Conservation (phyloP, 2,888 invertebrate species). For the Thelaira solivaga region DNA sequence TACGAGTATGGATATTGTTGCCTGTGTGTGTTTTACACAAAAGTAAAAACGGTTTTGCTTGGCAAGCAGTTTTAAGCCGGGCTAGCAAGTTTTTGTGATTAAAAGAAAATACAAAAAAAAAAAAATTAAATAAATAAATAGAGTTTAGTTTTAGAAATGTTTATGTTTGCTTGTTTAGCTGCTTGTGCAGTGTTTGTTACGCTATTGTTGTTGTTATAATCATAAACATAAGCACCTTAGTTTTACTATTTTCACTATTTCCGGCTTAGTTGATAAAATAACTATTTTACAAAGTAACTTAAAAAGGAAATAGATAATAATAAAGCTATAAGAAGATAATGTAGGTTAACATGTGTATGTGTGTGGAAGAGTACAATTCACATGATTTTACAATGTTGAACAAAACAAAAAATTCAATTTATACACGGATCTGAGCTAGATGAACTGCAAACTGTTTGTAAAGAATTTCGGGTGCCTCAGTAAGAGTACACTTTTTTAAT, state of each 20-base stretch:
- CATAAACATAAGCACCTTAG: conserved; percentile 49
- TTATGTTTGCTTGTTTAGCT: too few relatives aligned
- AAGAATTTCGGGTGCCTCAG: too few relatives aligned
- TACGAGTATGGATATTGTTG: conserved; percentile 2
- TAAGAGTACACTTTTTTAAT: too few relatives aligned
- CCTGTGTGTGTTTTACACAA: background rate
- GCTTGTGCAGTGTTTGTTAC: background rate
- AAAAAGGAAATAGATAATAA: conserved; percentile 3
- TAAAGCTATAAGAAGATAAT: background rate
- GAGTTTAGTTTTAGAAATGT: too few relatives aligned
- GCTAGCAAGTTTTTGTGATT: background rate
- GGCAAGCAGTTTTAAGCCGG: background rate
- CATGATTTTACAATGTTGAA: background rate
- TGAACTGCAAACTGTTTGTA: too few relatives aligned
- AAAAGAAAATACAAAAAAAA: background rate
- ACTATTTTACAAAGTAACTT: background rate
- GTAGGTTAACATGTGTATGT: background rate
- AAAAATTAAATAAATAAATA: background rate
- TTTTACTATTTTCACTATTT: conserved; percentile 22
- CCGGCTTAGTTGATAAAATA: conserved; percentile 31
- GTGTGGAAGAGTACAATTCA: background rate
- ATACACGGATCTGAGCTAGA: too few relatives aligned
- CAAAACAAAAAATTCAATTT: too few relatives aligned
- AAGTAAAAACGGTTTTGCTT: conserved; percentile 19
- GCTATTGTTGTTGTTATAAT: background rate